A percentile compares a stretch with the other conserved stretches of the same genome.
Evolutionary conservation across 2,113 vertebrate genomes (phyloP).

Genomic region (Conger conger): DNA sequence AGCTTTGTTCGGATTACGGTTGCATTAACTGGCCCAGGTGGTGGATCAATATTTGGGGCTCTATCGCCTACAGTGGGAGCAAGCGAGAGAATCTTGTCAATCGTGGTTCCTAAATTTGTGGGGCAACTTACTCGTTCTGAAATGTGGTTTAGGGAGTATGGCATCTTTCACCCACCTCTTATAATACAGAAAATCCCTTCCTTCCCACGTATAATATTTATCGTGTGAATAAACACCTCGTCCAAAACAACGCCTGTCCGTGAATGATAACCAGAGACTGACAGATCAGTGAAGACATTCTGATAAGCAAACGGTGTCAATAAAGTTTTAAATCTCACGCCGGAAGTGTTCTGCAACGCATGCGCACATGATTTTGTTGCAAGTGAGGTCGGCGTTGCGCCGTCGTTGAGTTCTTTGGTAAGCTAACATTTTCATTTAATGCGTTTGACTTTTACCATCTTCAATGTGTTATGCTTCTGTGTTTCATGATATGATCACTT

Average conservation of each 20-base stretch:
- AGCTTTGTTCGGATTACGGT: background rate
- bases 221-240: background rate
- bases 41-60: background rate
- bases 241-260: background rate
- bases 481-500: too few species aligned
- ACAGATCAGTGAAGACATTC: too few species aligned
- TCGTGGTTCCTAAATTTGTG: too few species aligned
- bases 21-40: background rate
- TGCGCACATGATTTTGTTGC: slow-evolving; percentile 33
- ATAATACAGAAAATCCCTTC: too few species aligned
- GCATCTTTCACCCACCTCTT: too few species aligned
- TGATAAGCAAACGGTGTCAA: too few species aligned
- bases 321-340: slow-evolving; percentile 35
- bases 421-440: background rate
- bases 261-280: too few species aligned
- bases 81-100: background rate
- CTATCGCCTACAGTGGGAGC: background rate
- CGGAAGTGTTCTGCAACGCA: slow-evolving; percentile 37
- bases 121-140: background rate
- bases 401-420: slow-evolving; percentile 37
- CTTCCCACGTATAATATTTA: background rate
- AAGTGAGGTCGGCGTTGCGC: slow-evolving; percentile 43
- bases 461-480: too few species aligned
- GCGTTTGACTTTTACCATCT: too few species aligned
- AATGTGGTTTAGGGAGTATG: background rate